Conservation (phyloP, 2,888 invertebrate species). For the Cataglyphis rosenhaueri region DNA sequence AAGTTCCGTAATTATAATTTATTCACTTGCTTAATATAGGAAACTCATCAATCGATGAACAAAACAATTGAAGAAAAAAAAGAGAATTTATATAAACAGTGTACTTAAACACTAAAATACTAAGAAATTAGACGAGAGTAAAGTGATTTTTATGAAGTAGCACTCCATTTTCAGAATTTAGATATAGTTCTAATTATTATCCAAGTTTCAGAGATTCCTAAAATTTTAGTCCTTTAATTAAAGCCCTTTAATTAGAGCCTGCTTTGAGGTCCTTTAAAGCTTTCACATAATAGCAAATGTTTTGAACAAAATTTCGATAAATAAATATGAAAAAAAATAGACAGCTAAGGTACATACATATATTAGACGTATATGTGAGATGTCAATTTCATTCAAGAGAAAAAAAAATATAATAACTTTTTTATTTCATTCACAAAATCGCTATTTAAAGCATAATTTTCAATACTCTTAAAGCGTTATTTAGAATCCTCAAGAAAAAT, state of each 20-base stretch:
- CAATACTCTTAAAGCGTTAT: background rate
- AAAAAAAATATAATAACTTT: background rate
- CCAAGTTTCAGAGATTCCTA: too few relatives aligned
- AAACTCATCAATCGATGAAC: background rate
- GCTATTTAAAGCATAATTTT: background rate
- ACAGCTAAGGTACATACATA: too few relatives aligned
- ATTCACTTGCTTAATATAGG: conserved; percentile 28
- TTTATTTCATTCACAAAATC: background rate
- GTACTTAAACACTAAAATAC: background rate
- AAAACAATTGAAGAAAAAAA: background rate
- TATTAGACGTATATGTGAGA: background rate
- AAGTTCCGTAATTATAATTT: conserved; percentile 47
- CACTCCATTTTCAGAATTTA: background rate
- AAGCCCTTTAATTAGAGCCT: too few relatives aligned
- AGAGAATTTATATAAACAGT: background rate
- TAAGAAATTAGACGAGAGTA: background rate
- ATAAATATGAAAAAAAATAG: too few relatives aligned
- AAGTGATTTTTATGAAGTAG: background rate
- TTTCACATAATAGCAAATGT: too few relatives aligned
- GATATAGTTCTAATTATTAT: background rate
- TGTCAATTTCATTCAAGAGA: background rate
- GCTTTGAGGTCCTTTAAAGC: too few relatives aligned
- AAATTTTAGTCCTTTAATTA: too few relatives aligned
- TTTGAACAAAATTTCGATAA: too few relatives aligned
- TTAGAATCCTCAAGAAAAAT: background rate